These are phyloP conservation scores for Hypercompe scribonia DNA, from an alignment of 2,888 invertebrate species.

Conservation along the genomic window DNA sequence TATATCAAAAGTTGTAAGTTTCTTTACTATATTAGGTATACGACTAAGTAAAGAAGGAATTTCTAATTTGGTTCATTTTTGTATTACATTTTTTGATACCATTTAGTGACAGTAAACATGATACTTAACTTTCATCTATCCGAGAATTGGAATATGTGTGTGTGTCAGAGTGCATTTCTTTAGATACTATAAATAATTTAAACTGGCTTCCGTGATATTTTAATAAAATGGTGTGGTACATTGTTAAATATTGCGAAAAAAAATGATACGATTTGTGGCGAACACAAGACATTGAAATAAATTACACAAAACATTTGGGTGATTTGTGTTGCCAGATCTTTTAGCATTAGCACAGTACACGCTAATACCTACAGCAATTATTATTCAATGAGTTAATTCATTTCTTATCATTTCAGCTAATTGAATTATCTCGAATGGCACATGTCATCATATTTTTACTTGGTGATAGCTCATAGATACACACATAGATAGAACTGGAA, in stretches of 20 bases:
- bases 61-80: not conserved
- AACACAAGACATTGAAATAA: not conserved
- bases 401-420: constrained; percentile 35
- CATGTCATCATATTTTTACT: constrained; percentile 35
- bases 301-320: not conserved
- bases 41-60: not conserved
- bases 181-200: no score
- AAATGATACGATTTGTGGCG: no score
- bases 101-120: not conserved
- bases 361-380: constrained; percentile 8
- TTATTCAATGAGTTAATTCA: constrained; percentile 33
- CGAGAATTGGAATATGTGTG: no score
- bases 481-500: constrained; percentile 20
- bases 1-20: no score
- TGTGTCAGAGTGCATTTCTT: no score
- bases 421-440: constrained; percentile 36
- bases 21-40: no score
- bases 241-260: no score
- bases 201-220: no score
- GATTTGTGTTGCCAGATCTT: not conserved
- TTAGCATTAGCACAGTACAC: not conserved
- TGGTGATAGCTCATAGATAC: constrained; percentile 17
- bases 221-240: no score
- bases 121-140: no score
- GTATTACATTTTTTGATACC: not conserved